These are phyloP conservation scores for Nannobrachium achirus DNA, from an alignment of 2,113 vertebrate species.

Conservation along the genomic window DNA sequence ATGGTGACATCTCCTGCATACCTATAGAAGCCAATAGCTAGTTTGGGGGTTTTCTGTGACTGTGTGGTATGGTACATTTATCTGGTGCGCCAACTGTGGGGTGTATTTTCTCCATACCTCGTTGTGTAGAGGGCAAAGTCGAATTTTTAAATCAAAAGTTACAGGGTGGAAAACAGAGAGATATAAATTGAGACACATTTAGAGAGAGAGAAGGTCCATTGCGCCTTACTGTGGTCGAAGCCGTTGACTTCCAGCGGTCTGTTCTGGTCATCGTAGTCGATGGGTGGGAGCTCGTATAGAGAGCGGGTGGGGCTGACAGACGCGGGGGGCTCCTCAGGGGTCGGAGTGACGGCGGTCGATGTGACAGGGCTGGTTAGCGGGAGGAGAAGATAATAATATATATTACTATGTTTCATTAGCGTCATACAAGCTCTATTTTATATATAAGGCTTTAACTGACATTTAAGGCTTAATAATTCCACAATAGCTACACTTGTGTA, in stretches of 20 bases:
- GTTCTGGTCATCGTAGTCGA: conserved; percentile 57
- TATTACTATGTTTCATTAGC: not conserved
- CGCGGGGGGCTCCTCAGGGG: conserved; percentile 42
- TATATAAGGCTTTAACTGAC: no score
- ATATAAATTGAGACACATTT: not conserved
- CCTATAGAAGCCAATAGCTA: not conserved
- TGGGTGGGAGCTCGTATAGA: conserved; percentile 55
- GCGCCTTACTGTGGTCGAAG: conserved; percentile 67
- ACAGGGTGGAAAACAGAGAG: not conserved
- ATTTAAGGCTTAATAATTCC: no score
- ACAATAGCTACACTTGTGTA: no score
- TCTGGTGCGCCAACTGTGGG: conserved; percentile 5
- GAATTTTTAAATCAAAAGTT: conserved; percentile 8
- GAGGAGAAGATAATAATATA: conserved; percentile 30
- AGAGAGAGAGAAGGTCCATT: not conserved
- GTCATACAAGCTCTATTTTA: not conserved
- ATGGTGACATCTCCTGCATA: not conserved
- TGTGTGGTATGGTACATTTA: conserved; percentile 6
- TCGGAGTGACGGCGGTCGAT: conserved; percentile 31
- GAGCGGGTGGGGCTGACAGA: conserved; percentile 5
- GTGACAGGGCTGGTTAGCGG: not conserved
- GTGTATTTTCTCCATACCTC: not conserved
- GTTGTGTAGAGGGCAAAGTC: not conserved
- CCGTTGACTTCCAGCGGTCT: conserved; percentile 48
- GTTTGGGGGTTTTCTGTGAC: not conserved